Evolutionary conservation across 92 coral and sea anemone species (phyloP).

Genomic region (Paragorgia papillata): DNA sequence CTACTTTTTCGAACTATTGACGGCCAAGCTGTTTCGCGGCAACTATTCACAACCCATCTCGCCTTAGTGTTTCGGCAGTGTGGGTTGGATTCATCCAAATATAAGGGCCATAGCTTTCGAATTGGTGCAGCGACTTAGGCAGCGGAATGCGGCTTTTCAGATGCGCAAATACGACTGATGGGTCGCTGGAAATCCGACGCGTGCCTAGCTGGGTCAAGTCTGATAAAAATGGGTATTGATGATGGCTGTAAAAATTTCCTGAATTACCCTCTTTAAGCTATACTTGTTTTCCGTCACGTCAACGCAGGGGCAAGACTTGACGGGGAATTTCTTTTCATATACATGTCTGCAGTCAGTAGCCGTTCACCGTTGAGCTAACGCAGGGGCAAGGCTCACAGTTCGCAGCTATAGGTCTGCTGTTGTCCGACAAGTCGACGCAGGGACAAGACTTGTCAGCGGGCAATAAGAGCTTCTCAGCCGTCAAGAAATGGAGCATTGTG

Average conservation of each 20-base stretch:
- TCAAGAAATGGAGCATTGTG: too few relatives aligned
- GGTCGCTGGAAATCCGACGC: slow-evolving; percentile 19
- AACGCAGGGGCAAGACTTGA: slow-evolving; percentile 32
- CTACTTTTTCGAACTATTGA: too few relatives aligned
- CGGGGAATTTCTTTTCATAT: too few relatives aligned
- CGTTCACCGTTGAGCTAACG: too few relatives aligned
- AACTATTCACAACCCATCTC: too few relatives aligned
- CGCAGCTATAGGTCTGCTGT: too few relatives aligned
- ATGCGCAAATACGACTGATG: slow-evolving; percentile 10
- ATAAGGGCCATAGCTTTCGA: slow-evolving; percentile 59
- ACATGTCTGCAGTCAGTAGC: too few relatives aligned
- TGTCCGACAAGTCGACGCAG: too few relatives aligned
- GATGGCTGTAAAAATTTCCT: background rate
- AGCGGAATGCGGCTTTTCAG: slow-evolving; percentile 23
- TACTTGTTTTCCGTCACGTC: background rate
- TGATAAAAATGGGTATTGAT: background rate
- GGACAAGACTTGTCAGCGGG: background rate
- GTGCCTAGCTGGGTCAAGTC: background rate
- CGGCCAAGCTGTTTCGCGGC: too few relatives aligned
- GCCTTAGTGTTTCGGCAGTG: too few relatives aligned
- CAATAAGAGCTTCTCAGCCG: too few relatives aligned
- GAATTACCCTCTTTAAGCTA: background rate
- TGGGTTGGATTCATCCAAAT: slow-evolving; percentile 42
- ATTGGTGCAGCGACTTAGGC: slow-evolving; percentile 33
- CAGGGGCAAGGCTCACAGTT: too few relatives aligned